phyloP scores from a whole-genome alignment of 2,113 vertebrate genomes.

The Cebus imitator region DNA sequence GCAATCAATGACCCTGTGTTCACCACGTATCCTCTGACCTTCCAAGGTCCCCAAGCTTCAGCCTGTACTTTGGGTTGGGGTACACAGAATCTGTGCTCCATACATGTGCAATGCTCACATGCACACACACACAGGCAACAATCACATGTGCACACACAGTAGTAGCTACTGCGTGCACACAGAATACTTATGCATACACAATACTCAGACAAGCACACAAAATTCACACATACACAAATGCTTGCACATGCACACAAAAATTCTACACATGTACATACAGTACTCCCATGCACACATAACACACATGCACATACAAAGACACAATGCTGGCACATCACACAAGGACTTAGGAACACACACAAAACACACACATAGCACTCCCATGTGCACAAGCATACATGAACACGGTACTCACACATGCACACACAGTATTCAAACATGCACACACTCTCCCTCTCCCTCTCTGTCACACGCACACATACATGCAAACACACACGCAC shows the following conservation, averaged over 20 bases:
- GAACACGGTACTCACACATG: not conserved
- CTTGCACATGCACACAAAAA: not conserved
- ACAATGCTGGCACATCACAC: not conserved
- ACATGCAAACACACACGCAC: too few species aligned
- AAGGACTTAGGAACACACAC: not conserved
- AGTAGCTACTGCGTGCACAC: too few species aligned
- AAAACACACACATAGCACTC: not conserved
- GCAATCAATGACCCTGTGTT: not conserved
- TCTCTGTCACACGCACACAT: accelerated
- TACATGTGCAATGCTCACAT: accelerated
- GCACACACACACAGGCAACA: not conserved
- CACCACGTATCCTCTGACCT: too few species aligned
- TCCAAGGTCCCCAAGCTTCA: not conserved
- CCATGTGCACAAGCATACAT: accelerated
- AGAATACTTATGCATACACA: not conserved
- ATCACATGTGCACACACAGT: not conserved
- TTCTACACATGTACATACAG: accelerated
- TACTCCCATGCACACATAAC: not conserved
- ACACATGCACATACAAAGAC: accelerated
- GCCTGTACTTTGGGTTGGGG: not conserved
- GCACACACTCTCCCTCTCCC: not conserved
- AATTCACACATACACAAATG: not conserved
- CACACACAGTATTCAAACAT: too few species aligned
- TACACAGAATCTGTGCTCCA: not conserved
- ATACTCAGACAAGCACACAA: too few species aligned